phyloP scores from a whole-genome alignment of 2,113 vertebrate species.

The Hylia prasina region DNA sequence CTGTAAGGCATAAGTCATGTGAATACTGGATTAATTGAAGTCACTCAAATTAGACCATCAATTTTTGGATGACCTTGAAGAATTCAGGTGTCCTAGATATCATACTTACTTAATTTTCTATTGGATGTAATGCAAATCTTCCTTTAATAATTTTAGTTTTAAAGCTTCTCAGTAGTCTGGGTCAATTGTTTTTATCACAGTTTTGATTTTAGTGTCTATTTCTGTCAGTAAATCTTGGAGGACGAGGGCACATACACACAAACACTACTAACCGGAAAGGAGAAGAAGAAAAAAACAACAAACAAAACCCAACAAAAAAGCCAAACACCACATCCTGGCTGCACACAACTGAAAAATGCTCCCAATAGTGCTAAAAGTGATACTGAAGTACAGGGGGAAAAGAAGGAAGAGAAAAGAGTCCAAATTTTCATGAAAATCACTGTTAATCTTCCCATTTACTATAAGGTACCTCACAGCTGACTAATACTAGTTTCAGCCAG shows the following conservation, averaged over 20 bases:
- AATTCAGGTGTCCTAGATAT: slow-evolving; percentile 13
- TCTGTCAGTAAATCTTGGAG: not conserved
- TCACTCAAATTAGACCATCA: slow-evolving; percentile 22
- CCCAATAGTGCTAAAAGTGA: not conserved
- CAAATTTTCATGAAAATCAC: not conserved
- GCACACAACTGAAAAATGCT: not conserved
- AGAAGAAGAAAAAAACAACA: not conserved
- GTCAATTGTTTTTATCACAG: not conserved
- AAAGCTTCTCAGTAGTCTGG: not conserved
- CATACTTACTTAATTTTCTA: not conserved
- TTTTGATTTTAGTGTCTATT: not conserved
- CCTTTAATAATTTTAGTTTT: not conserved
- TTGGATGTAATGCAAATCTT: not conserved
- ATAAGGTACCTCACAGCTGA: not conserved
- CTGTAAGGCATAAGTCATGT: not conserved
- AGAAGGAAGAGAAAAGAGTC: not conserved
- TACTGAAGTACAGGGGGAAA: not conserved
- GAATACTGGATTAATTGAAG: slow-evolving; percentile 38
- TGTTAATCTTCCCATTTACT: not conserved
- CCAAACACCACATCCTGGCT: not conserved
- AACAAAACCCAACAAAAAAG: not conserved
- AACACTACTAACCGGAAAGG: not conserved
- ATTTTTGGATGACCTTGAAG: slow-evolving; percentile 25
- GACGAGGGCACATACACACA: not conserved
- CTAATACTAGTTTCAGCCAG: not conserved